Evolutionary conservation across 2,113 vertebrate species (phyloP).

Genomic region (Nesogale talazaci): DNA sequence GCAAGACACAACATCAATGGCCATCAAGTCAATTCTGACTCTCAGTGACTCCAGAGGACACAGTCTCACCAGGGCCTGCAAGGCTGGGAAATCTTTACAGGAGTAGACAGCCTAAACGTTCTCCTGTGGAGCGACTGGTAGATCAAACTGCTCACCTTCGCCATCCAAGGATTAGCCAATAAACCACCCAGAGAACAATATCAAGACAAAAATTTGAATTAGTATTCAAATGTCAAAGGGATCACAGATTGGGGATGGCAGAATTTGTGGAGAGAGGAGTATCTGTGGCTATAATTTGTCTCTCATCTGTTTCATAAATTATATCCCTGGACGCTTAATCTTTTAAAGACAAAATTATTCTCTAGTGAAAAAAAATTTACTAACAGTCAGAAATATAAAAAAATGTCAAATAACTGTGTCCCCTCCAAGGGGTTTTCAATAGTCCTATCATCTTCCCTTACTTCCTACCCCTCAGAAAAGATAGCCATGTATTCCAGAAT

Average conservation of each 20-base stretch:
- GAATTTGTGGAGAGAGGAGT: neutral
- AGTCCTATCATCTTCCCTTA: neutral
- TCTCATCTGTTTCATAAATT: neutral
- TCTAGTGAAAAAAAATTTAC: neutral
- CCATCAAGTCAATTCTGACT: no score
- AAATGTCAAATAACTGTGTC: neutral
- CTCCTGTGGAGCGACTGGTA: neutral
- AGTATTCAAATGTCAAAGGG: neutral
- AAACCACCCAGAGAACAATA: no score
- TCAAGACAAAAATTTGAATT: neutral
- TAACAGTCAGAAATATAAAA: neutral
- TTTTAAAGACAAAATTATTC: slow-evolving; percentile 5
- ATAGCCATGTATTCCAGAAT: neutral
- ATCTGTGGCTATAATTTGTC: neutral
- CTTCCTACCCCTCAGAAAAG: neutral
- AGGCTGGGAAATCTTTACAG: no score
- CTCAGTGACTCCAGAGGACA: no score
- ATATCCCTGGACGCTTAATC: neutral
- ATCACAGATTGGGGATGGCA: neutral
- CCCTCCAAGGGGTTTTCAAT: no score
- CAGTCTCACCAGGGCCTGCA: no score
- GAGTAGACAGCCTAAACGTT: no score
- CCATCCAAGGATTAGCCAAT: no score
- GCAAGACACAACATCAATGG: neutral
- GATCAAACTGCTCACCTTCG: no score